Base-by-base conservation (phyloP, 2,113 vertebrate genomes). In the Melanerpes aurifrons region DNA sequence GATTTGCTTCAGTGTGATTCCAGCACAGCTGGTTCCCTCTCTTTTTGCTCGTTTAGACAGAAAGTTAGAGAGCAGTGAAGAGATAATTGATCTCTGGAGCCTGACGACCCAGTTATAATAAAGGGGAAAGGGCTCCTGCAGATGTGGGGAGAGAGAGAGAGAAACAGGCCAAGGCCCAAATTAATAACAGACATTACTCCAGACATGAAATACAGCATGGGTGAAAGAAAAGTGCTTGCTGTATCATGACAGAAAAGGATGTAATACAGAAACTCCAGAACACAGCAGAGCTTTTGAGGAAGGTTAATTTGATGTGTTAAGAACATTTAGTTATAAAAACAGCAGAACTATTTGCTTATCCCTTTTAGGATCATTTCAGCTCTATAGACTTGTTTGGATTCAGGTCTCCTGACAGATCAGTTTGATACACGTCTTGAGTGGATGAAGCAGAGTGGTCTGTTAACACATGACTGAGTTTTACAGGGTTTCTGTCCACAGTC, bases 81-180 rank as follows among this genome's bases (percentile, higher is more conserved):
- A 96, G 88, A 90, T 86, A 96, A 97, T 94, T 96, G 95, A 96
- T 96, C 96, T 97, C 97, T 50, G 88, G 96, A 92, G 96, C 86
- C 93, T 92, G 88, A 91, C 2, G 73, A 94, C 86, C 93, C 56
- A 91, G 72, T 88, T 96, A 70, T 56, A 96, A 86, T 71, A 94
- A 89, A 94, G 95, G 85, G 57, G 84, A 95, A 94, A 91, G 86
- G 91, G 87, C 89, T 94, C 89, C 81, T 91, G 87, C 95, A 97
- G 92, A 96, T 97, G 96, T 92, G 83, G 90, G 85, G 81, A 84
- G 76, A 71, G 37, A 79, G 81, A 96, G 76, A 71, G 37, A 79
- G 81, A 96, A 88, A 75, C 84, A 75, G 78, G 83, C 91, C 82
- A 92, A 94, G 53, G 70, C 80, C 62, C 70, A 94, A 97, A 97